phyloP scores from a whole-genome alignment of 2,797 vertebrate genomes.

The Pseudopleuronectes americanus region DNA sequence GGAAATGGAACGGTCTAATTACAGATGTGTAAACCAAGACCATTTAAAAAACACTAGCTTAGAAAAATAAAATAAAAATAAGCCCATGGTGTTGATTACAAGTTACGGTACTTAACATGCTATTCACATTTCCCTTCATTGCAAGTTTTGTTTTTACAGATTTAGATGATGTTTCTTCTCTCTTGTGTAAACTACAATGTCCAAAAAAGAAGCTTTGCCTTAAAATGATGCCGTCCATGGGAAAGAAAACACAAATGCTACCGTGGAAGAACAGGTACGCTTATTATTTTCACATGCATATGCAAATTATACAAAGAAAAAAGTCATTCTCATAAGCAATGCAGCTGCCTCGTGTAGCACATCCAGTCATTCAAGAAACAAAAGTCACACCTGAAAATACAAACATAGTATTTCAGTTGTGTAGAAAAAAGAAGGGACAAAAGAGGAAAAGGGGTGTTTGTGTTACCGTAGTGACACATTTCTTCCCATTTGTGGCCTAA shows the following conservation, averaged over 20 bases:
- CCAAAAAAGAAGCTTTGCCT: conserved; percentile 16
- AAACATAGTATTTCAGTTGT: conserved; percentile 38
- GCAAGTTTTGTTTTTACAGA: conserved; percentile 33
- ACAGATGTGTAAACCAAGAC: conserved; percentile 75
- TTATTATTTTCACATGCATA: conserved; percentile 52
- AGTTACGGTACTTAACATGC: conserved; percentile 47
- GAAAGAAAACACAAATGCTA: conserved; percentile 40
- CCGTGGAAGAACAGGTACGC: conserved; percentile 27
- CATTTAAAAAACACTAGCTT: conserved; percentile 66
- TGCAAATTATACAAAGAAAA: conserved; percentile 46
- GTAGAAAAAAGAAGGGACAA: conserved; percentile 40
- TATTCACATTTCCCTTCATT: conserved; percentile 52
- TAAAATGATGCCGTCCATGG: conserved; percentile 40
- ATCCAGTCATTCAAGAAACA: conserved; percentile 35
- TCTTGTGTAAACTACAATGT: conserved; percentile 49
- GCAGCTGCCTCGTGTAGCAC: conserved; percentile 58
- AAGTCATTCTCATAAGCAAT: conserved; percentile 11
- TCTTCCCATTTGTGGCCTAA: conserved; percentile 57
- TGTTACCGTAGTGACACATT: conserved; percentile 14
- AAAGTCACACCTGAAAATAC: conserved; percentile 38
- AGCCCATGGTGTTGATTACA: conserved; percentile 49
- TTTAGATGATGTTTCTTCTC: conserved; percentile 20
- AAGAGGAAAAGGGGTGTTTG: neutral
- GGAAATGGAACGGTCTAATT: conserved; percentile 60
- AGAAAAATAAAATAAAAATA: conserved; percentile 69